phyloP scores from a whole-genome alignment of 2,888 invertebrate genomes.

The Mythimna pallens region DNA sequence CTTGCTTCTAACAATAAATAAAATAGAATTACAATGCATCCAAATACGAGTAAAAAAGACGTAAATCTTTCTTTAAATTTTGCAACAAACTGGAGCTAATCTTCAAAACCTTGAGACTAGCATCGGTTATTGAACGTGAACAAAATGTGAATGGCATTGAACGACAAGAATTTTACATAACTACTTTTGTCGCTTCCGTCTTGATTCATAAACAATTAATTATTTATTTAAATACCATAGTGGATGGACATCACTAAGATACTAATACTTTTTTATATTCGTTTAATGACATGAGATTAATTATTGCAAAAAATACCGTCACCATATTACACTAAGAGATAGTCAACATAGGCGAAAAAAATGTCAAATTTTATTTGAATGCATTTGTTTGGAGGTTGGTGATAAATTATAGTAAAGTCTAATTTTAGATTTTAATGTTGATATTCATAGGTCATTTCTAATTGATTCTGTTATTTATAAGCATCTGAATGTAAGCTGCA shows the following conservation, averaged over 20 bases:
- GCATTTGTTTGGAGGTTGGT: not conserved
- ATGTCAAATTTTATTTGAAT: too few relatives aligned
- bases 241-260: not conserved
- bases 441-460: not conserved
- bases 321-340: not conserved
- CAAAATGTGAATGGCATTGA: conserved; percentile 45
- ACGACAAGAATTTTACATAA: conserved; percentile 18
- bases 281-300: not conserved
- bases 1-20: too few relatives aligned
- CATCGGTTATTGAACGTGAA: conserved; percentile 45
- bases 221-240: conserved; percentile 30
- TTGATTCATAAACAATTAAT: conserved; percentile 37
- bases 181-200: conserved; percentile 32
- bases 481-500: not conserved
- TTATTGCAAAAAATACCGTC: not conserved
- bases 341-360: too few relatives aligned
- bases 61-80: not conserved
- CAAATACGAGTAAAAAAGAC: too few relatives aligned
- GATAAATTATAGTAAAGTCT: not conserved
- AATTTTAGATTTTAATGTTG: not conserved
- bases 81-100: not conserved
- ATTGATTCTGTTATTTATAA: not conserved
- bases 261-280: not conserved
- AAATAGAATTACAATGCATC: too few relatives aligned
- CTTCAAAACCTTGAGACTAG: not conserved